phyloP scores from a whole-genome alignment of 2,888 invertebrate genomes.

The Deilephila elpenor region DNA sequence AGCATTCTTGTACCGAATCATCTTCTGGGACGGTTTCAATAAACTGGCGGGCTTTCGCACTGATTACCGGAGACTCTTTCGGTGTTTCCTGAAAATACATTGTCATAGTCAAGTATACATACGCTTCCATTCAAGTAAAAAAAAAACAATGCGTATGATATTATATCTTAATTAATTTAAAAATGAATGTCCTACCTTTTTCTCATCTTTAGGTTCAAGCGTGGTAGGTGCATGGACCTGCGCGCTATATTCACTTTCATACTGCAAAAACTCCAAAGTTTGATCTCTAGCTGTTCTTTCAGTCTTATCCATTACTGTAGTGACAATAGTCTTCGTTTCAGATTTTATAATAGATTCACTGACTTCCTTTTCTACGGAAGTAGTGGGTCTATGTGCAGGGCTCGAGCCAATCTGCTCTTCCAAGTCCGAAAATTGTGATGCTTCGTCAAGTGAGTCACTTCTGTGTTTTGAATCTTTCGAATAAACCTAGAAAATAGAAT shows the following conservation, averaged over 20 bases:
- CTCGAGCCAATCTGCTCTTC: conserved; percentile 79
- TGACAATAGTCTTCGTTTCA: conserved; percentile 52
- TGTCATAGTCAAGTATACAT: not conserved
- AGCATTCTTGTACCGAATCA: conserved; percentile 82
- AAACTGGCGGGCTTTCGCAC: conserved; percentile 81
- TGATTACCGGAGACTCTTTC: conserved; percentile 80
- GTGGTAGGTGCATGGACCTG: conserved; percentile 53
- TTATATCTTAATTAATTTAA: not conserved
- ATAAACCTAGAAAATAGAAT: conserved; percentile 62
- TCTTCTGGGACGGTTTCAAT: conserved; percentile 84
- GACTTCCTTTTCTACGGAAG: conserved; percentile 50
- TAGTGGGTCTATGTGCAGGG: conserved; percentile 64
- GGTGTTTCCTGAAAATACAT: conserved; percentile 59
- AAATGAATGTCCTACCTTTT: conserved; percentile 59
- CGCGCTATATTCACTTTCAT: conserved; percentile 72
- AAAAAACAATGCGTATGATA: not conserved
- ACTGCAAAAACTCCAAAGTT: conserved; percentile 70
- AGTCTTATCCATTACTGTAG: conserved; percentile 45
- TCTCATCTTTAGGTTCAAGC: conserved; percentile 52
- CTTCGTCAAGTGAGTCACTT: conserved; percentile 80
- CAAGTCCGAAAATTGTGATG: conserved; percentile 80
- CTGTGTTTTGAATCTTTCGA: conserved; percentile 78
- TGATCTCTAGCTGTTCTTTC: conserved; percentile 52
- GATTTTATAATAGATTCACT: conserved; percentile 47
- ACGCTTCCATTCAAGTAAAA: conserved; percentile 32